Evolutionary conservation across 2,113 vertebrate species (phyloP), one percentile per base, ranked within the genome.

Genomic region (Lasiurus cinereus): DNA sequence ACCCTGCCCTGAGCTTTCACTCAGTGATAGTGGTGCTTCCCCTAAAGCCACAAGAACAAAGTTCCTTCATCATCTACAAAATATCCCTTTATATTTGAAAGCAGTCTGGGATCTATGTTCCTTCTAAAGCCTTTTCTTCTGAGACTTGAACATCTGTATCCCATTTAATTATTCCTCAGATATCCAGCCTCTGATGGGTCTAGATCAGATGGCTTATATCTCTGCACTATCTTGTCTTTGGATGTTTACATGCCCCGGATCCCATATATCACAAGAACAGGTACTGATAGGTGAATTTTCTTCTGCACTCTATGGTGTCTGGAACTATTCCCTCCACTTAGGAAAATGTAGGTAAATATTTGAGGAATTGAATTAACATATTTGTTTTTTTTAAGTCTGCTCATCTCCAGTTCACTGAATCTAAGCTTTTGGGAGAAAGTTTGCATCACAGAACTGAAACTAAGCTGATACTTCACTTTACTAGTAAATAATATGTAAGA

Each of bases 381-480:
- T 59, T 13, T 46, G 4, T 31, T 74, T 33, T 94, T 76, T 43
- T 56, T 79, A 79, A 27, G 11, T 15, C 43, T n/a, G 2, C 6
- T 52, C 36, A 66, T 70, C 76, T 52, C 15, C 8, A 2, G 13
- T 84, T 80, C 39, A 70, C 24, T 67, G 16, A 43, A n/a, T 7
- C 52, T 54, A 72, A 24, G 33, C 39, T 50, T 24, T 92, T 73
- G 39, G 73, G 64, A 90, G 31, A 84, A 96, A 86, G 36, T 74
- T 39, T 16, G 59, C 74, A 4, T 52, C 12, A 43, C 1, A 87
- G 27, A 93, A 66, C 15, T 36, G 21, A 93, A 85, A 82, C 24
- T 24, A 59, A 85, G 18, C 39, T 77, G 21, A 24, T 52, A 67
- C 31, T 96, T 92, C 33, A 66, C 48, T 91, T 94, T 83, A 62